Evolutionary conservation across 1,140 invertebrate genomes (phyloP).

Genomic region (Dendrolimus punctatus): DNA sequence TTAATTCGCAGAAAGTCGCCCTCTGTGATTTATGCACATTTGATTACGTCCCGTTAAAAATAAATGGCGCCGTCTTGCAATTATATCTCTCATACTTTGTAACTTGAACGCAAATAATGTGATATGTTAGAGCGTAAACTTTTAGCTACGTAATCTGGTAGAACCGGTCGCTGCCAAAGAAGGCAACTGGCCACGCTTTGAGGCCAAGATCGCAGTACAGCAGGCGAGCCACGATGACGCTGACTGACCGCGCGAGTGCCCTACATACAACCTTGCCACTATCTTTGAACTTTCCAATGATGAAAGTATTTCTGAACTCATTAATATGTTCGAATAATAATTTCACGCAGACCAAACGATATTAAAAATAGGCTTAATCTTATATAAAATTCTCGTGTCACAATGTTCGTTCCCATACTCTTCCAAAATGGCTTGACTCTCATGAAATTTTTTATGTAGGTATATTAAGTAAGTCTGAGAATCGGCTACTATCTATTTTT

Average conservation of each 20-base stretch:
- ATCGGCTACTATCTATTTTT: too few species aligned
- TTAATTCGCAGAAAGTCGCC: constrained; percentile 19
- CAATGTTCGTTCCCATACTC: too few species aligned
- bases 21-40: constrained; percentile 10
- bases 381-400: too few species aligned
- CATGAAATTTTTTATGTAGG: too few species aligned
- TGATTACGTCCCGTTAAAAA: constrained; percentile 8
- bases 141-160: constrained; percentile 39
- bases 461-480: too few species aligned
- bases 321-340: constrained; percentile 7
- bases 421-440: too few species aligned
- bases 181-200: constrained; percentile 59
- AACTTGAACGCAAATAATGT: constrained; percentile 20
- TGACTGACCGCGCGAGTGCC: constrained; percentile 16
- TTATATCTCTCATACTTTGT: constrained; percentile 1
- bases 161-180: constrained; percentile 65
- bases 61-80: not conserved
- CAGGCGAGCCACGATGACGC: constrained; percentile 21
- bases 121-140: constrained; percentile 37
- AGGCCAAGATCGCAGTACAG: constrained; percentile 41
- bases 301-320: too few species aligned
- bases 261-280: constrained; percentile 45
- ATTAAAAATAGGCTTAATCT: not conserved
- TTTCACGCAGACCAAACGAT: constrained; percentile 3
- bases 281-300: constrained; percentile 8